A percentile compares a stretch with the other conserved stretches of the same genome.
Evolutionary conservation across 2,797 vertebrate species (phyloP).

Genomic region (Lutjanus argentimaculatus): DNA sequence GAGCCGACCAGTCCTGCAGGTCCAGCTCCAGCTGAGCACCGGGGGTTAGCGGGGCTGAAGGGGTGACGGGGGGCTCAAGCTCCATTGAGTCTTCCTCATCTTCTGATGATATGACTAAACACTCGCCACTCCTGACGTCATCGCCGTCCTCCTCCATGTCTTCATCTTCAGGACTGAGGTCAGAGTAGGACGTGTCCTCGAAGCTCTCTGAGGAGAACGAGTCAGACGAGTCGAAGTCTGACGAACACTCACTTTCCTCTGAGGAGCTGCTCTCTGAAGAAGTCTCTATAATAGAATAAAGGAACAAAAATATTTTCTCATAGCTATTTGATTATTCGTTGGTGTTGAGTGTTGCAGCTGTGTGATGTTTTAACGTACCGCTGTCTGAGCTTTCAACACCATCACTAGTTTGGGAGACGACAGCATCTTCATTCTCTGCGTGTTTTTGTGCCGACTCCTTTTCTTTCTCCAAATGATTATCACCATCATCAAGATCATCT

Average conservation of each 20-base stretch:
- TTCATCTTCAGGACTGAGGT: slow-evolving; percentile 87
- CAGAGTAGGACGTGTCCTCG: slow-evolving; percentile 76
- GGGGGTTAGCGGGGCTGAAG: slow-evolving; percentile 76
- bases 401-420: slow-evolving; percentile 73
- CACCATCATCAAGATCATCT: slow-evolving; percentile 29
- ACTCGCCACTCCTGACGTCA: slow-evolving; percentile 61
- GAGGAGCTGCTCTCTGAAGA: slow-evolving; percentile 86
- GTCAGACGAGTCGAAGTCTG: slow-evolving; percentile 75
- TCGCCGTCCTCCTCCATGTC: slow-evolving; percentile 57
- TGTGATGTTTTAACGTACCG: slow-evolving; percentile 76
- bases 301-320: not conserved
- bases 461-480: slow-evolving; percentile 32
- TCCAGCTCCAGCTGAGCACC: slow-evolving; percentile 80
- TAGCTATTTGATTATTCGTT: not conserved
- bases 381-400: slow-evolving; percentile 83
- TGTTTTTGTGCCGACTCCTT: slow-evolving; percentile 46
- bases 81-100: slow-evolving; percentile 85
- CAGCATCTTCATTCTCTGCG: slow-evolving; percentile 70
- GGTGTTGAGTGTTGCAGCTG: not conserved
- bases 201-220: slow-evolving; percentile 67
- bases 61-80: slow-evolving; percentile 69
- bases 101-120: slow-evolving; percentile 81
- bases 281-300: slow-evolving; percentile 71
- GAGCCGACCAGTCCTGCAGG: slow-evolving; percentile 70
- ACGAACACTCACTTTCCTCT: slow-evolving; percentile 88